Evolutionary conservation across 2,797 vertebrate genomes (phyloP), one percentile per base, ranked within the genome.

Genomic region (Monodelphis domestica): DNA sequence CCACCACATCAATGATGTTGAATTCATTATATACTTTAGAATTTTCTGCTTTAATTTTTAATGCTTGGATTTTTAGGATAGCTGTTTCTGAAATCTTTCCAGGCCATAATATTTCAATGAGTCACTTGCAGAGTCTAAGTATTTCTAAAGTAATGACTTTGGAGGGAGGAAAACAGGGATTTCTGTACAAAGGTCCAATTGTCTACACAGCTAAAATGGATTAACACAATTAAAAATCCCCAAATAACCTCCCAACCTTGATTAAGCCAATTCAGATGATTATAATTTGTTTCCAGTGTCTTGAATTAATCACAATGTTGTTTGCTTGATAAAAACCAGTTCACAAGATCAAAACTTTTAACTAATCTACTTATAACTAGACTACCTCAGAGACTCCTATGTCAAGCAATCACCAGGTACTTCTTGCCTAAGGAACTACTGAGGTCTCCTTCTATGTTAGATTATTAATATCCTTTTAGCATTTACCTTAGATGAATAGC

Each of bases 71-170:
- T 93, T 93, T 54, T 53, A 78, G 55, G 89, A 91, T 55, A 50
- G 29, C 89, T 30, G 4, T 90, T 92, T 94, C 59, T 94, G 89
- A 87, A 84, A 55, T 59, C 51, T 93, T 91, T 33, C 21, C 90
- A 90, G 56, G 9, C 56, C 56, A 90, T 53, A 17, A 50, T 70
- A 91, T n/a, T 78, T 93, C 54, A 4, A 70, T 70, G 59, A 55
- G 87, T 94, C 51, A 57, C 53, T 55, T 54, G 30, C 29, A 5
- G 12, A 53, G 53, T 17, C 38, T 84, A 84, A 84, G 29, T 12
- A 33, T 91, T 88, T 45, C 14, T 89, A 88, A 93, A 56, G 51
- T 17, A 45, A 30, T 38, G 45, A 12, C 29, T 92, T 45, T 84
- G 38, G 70, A 26, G 70, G 10, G 70, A 12, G 38, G 21, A 84